phyloP scores from a whole-genome alignment of 2,797 vertebrate species.

The Varecia variegata region DNA sequence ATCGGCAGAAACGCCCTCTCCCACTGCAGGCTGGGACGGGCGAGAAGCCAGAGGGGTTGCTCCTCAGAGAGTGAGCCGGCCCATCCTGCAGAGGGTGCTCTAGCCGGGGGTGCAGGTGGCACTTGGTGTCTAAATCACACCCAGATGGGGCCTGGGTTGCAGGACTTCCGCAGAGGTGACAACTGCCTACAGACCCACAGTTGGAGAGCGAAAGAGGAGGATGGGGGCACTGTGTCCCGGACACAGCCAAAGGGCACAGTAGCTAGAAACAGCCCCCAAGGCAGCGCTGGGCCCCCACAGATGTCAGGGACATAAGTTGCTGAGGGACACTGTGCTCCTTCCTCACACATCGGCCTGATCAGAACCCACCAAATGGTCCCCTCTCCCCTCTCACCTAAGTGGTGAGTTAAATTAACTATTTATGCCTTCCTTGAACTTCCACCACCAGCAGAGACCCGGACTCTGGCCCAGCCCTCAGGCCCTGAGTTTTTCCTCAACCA shows the following conservation, averaged over 20 bases:
- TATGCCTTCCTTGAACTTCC: background rate
- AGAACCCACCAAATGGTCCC: background rate
- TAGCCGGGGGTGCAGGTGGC: background rate
- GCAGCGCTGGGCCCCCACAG: background rate
- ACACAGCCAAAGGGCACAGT: background rate
- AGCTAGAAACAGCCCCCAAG: background rate
- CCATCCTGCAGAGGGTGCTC: background rate
- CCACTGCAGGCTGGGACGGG: background rate
- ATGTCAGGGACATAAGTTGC: background rate
- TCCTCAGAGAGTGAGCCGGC: background rate
- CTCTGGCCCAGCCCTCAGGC: accelerated
- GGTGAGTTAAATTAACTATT: background rate
- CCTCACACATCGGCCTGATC: background rate
- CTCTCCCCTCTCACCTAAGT: background rate
- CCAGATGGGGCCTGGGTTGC: background rate
- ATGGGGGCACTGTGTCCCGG: accelerated
- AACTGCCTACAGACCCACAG: background rate
- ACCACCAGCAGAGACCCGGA: background rate
- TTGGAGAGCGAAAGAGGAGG: background rate
- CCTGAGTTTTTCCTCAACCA: background rate
- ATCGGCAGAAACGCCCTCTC: background rate
- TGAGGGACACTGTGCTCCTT: background rate
- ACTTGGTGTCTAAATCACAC: background rate
- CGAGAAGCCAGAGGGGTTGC: background rate
- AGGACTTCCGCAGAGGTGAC: background rate